Evolutionary conservation across 2,888 invertebrate species (phyloP).

Genomic region (Ypsolopha scabrella): DNA sequence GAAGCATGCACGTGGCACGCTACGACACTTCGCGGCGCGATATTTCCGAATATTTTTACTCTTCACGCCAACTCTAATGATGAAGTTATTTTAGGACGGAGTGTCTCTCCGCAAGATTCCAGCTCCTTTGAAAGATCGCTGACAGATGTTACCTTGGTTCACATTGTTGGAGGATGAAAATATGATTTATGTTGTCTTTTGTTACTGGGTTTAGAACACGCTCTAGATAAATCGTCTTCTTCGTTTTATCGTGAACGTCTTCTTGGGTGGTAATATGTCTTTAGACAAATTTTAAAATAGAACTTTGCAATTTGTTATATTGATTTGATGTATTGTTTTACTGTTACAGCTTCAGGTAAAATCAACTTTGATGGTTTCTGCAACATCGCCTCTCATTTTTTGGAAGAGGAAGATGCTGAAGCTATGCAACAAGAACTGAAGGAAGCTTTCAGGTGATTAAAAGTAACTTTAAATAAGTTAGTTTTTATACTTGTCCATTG

Average conservation of each 20-base stretch:
- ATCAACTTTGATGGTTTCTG: conserved; percentile 96
- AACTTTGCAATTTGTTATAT: not conserved
- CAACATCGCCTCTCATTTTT: conserved; percentile 91
- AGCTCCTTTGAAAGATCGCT: conserved; percentile 26
- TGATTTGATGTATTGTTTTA: conserved; percentile 14
- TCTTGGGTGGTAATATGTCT: not conserved
- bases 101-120: conserved; percentile 12
- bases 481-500: too few relatives aligned
- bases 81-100: conserved; percentile 46
- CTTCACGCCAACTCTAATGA: conserved; percentile 34
- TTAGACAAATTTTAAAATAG: too few relatives aligned
- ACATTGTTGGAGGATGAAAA: conserved; percentile 12
- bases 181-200: conserved; percentile 1
- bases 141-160: conserved; percentile 19
- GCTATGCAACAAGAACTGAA: conserved; percentile 97
- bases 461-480: too few relatives aligned
- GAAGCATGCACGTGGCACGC: conserved; percentile 14
- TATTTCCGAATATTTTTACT: conserved; percentile 55
- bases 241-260: not conserved
- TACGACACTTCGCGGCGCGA: conserved; percentile 39
- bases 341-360: conserved; percentile 78
- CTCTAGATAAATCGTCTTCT: not conserved
- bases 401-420: conserved; percentile 96
- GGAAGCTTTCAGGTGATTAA: conserved; percentile 87
- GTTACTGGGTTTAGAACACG: not conserved